phyloP scores from a whole-genome alignment of 2,888 invertebrate genomes.

The Cancer borealis region DNA sequence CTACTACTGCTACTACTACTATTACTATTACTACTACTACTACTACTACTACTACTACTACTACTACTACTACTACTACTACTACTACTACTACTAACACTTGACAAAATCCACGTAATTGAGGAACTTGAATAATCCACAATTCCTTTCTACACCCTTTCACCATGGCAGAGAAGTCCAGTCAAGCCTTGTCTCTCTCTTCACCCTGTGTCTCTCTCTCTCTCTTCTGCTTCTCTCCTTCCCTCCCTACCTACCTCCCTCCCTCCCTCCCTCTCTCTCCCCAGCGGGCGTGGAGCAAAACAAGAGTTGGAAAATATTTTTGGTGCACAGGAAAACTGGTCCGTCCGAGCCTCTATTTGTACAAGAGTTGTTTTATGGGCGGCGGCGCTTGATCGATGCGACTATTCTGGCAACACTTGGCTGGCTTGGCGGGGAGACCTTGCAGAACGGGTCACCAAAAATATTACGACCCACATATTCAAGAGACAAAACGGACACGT shows the following conservation, averaged over 20 bases:
- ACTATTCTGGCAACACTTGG: conserved; percentile 34
- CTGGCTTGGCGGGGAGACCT: not conserved
- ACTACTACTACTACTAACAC: conserved; percentile 20
- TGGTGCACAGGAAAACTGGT: conserved; percentile 24
- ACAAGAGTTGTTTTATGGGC: conserved; percentile 37
- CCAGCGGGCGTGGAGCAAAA: not conserved
- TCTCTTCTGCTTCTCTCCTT: not conserved
- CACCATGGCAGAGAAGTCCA: not conserved
- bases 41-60: not conserved
- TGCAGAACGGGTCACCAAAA: not conserved
- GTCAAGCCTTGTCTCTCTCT: not conserved
- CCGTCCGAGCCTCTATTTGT: not conserved
- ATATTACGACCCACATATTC: not conserved
- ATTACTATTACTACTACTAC: not conserved
- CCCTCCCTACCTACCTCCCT: not conserved
- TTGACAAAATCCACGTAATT: not conserved
- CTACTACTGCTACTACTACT: not conserved
- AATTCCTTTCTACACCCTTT: not conserved
- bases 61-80: not conserved
- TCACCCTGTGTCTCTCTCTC: not conserved
- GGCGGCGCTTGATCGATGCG: conserved; percentile 16
- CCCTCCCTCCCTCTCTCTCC: not conserved
- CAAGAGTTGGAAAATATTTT: conserved; percentile 37
- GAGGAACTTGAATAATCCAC: too few species aligned
- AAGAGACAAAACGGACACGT: not conserved